Base-by-base conservation (phyloP, 1,140 invertebrate genomes). In the Chionoecetes opilio region DNA sequence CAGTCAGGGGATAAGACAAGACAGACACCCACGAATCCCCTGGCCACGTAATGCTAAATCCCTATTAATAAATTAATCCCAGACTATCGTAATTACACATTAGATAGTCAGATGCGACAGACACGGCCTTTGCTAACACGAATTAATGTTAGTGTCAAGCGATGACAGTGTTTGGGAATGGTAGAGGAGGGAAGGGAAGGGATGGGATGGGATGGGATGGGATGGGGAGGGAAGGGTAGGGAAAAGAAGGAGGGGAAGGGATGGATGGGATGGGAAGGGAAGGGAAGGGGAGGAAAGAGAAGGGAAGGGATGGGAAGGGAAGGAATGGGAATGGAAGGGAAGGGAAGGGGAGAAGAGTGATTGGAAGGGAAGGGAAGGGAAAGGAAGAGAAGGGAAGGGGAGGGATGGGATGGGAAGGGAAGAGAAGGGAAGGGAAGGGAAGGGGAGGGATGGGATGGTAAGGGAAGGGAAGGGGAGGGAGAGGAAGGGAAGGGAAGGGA, bases 11-110 rank as follows among this genome's bases (percentile, higher is more conserved):
- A n/a, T n/a, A n/a, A n/a, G n/a, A n/a, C n/a, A 46, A 14, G 41
- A 46, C 41, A 14, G 41, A 14, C 41, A 46, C 5, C 41, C 41
- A 5, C 41, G 5, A 26, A 75, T 75, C 63, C n/a, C n/a, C 21
- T 6, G 21, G 21, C 8, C 21, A 26, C 21, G 63, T n/a, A 26
- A 75, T 6, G n/a, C 21, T 21, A 75, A 75, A 75, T 75, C 26
- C 63, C 63, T 21, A n/a, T 5, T 21, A 26, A 21, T 26, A 75
- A 75, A 75, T 75, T 75, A 75, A 75, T 75, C 63, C 63, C 8
- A 26, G 63, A 26, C n/a, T 75, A 75, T n/a, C 63, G 63, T 75
- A 75, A 75, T 75, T 75, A 75, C 63, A 75, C 63, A n/a, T 75
- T 75, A 75, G 63, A 75, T 75, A 75, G 63, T 75, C 63, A 21